Conservation (phyloP, 2,113 vertebrate species). For the Sinocyclocheilus anophthalmus region DNA sequence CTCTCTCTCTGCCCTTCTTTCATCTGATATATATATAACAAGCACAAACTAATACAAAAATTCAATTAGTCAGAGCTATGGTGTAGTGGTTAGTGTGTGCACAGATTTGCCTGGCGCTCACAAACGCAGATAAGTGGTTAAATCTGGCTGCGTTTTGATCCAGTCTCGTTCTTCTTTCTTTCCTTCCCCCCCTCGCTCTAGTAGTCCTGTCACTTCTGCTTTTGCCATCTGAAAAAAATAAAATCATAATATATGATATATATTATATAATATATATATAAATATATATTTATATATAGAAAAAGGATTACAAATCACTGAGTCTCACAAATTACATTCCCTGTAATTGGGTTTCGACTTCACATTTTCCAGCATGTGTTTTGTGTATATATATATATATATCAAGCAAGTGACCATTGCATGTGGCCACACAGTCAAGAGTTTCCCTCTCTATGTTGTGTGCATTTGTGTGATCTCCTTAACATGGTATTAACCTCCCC, state of each 20-base stretch:
- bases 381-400: background rate
- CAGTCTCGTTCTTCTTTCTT: background rate
- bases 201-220: background rate
- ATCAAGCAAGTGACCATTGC: constrained; percentile 7
- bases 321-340: background rate
- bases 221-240: background rate
- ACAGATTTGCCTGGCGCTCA: too few species aligned
- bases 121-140: too few species aligned
- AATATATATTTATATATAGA: background rate
- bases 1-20: constrained; percentile 43
- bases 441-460: constrained; percentile 25
- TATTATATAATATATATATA: too few species aligned
- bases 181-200: too few species aligned
- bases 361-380: background rate
- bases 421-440: constrained; percentile 35
- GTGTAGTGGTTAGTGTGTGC: too few species aligned
- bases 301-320: background rate
- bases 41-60: background rate
- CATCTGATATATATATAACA: constrained; percentile 9
- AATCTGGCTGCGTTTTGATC: too few species aligned
- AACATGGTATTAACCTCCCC: constrained; percentile 68
- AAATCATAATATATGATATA: too few species aligned
- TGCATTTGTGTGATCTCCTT: constrained; percentile 53
- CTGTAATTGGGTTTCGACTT: background rate
- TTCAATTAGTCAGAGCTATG: too few species aligned